Percentiles rank a stretch among this genome's conserved stretches.
These are phyloP conservation scores for Mamestra configurata DNA, from an alignment of 1,140 invertebrate species.

Conservation along the genomic window DNA sequence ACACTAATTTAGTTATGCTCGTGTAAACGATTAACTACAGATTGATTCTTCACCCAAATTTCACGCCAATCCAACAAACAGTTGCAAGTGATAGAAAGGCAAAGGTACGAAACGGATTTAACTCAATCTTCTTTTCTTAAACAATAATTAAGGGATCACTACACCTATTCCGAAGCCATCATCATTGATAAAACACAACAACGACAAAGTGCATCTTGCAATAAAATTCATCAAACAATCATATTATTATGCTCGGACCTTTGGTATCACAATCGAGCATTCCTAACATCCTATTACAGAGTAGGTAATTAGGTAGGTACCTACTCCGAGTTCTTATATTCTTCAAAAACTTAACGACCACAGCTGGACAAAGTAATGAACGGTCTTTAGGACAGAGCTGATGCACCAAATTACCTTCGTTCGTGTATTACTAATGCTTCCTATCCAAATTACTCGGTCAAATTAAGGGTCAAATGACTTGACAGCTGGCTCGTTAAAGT, in stretches of 20 bases:
- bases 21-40: background rate
- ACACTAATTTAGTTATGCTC: conserved; percentile 2
- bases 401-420: background rate
- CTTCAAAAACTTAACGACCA: conserved; percentile 2
- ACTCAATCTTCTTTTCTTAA: background rate
- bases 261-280: too few relatives aligned
- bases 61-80: background rate
- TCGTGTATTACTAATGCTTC: conserved; percentile 22
- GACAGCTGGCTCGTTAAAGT: conserved; percentile 24
- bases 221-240: background rate
- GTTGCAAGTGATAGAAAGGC: background rate
- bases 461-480: conserved; percentile 24
- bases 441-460: conserved; percentile 7
- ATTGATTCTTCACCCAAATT: conserved; percentile 14
- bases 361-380: conserved; percentile 5
- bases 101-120: too few relatives aligned
- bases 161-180: background rate
- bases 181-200: background rate
- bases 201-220: background rate
- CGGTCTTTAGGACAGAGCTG: background rate
- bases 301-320: too few relatives aligned
- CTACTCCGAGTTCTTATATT: conserved; percentile 5
- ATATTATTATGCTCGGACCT: background rate
- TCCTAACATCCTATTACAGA: background rate
- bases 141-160: too few relatives aligned